These are phyloP conservation scores for Oncorhynchus clarkii DNA, from an alignment of 2,113 vertebrate species.

Conservation along the genomic window DNA sequence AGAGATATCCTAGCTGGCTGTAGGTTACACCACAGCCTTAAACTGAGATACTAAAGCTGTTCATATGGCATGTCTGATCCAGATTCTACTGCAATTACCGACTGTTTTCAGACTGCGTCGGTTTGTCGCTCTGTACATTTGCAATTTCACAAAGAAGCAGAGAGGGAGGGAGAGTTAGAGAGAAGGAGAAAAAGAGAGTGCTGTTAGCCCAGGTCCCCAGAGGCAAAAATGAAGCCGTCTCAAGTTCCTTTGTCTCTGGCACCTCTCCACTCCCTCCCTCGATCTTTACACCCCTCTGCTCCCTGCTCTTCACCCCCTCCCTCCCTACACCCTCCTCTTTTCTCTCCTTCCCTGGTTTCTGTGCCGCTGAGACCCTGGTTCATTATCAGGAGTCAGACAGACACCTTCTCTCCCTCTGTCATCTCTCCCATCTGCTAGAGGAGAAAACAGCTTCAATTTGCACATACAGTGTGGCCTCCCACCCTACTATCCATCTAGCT, in stretches of 20 bases:
- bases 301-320: neutral
- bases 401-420: constrained; percentile 14
- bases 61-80: constrained; percentile 40
- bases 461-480: constrained; percentile 25
- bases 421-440: constrained; percentile 16
- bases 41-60: neutral
- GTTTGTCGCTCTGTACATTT: constrained; percentile 9
- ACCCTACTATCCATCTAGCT: neutral
- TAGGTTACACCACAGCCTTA: neutral
- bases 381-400: constrained; percentile 26
- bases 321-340: neutral
- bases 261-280: neutral
- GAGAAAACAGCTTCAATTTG: constrained; percentile 36
- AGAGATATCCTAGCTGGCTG: neutral
- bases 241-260: constrained; percentile 22
- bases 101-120: neutral
- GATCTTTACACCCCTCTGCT: neutral
- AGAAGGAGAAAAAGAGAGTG: neutral
- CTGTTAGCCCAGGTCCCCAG: constrained; percentile 6
- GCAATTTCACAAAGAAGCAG: constrained; percentile 12
- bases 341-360: neutral
- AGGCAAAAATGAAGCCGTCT: neutral
- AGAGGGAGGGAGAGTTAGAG: neutral
- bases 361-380: constrained; percentile 19
- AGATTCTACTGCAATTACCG: constrained; percentile 32